Percentiles rank a stretch among this genome's conserved stretches.
These are phyloP conservation scores for Bactericera cockerelli DNA, from an alignment of 1,140 invertebrate genomes.

Conservation along the genomic window DNA sequence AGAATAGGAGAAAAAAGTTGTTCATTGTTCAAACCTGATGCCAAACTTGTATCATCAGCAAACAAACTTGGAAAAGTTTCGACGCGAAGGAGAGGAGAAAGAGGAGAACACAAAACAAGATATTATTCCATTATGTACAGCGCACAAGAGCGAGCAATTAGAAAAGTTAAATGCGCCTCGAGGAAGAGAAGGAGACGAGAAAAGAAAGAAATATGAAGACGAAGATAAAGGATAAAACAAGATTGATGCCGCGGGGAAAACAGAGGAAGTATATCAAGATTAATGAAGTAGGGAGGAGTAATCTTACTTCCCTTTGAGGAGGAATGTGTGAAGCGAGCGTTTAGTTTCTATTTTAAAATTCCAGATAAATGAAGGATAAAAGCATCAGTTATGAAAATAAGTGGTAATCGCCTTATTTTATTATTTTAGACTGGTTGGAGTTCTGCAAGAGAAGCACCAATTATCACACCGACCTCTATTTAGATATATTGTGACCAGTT, in stretches of 20 bases:
- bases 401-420: no score
- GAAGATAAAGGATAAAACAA: neutral
- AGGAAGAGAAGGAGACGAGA: neutral
- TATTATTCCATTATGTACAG: neutral
- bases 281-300: neutral
- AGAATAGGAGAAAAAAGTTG: no score
- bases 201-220: neutral
- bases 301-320: no score
- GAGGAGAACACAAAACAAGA: slow-evolving; percentile 3
- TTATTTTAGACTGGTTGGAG: no score
- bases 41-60: slow-evolving; percentile 8
- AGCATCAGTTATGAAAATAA: no score
- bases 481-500: no score
- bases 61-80: slow-evolving; percentile 8
- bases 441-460: no score
- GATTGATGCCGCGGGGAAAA: neutral
- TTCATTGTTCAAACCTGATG: neutral
- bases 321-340: no score
- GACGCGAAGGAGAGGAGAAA: neutral
- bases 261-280: neutral
- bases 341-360: no score
- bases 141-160: slow-evolving; percentile 4
- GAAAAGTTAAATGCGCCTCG: slow-evolving; percentile 1
- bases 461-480: no score
- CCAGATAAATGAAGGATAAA: no score